These are phyloP conservation scores for Ardeotis arabs DNA, from an alignment of 2,113 vertebrate species.

Conservation along the genomic window DNA sequence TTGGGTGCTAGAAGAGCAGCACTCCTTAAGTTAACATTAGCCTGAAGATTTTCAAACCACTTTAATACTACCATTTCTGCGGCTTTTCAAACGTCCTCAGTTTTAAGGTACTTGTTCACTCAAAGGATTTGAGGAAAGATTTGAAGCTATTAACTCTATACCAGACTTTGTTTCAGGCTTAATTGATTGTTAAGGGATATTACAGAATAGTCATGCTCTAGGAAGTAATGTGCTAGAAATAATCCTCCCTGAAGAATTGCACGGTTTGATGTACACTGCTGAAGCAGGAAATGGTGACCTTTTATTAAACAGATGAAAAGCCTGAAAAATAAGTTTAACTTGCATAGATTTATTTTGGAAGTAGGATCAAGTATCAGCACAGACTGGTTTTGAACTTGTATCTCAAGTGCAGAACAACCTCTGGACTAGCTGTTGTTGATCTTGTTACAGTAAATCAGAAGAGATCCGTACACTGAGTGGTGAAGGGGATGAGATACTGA, in stretches of 20 bases:
- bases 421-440: neutral
- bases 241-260: slow-evolving; percentile 64
- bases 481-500: neutral
- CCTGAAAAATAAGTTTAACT: neutral
- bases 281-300: slow-evolving; percentile 58
- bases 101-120: slow-evolving; percentile 17
- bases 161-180: slow-evolving; percentile 59
- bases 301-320: slow-evolving; percentile 36
- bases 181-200: slow-evolving; percentile 77
- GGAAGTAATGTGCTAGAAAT: slow-evolving; percentile 69
- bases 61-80: neutral
- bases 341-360: slow-evolving; percentile 13
- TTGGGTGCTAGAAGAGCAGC: neutral
- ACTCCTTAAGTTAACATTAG: neutral
- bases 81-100: neutral
- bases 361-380: neutral
- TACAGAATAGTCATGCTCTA: slow-evolving; percentile 62
- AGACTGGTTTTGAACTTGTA: neutral
- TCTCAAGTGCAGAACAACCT: neutral
- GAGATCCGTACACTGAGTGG: neutral
- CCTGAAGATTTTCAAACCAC: neutral
- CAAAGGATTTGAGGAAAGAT: slow-evolving; percentile 29
- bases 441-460: neutral
- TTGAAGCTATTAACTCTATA: slow-evolving; percentile 31
- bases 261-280: slow-evolving; percentile 33